phyloP scores from a whole-genome alignment of 2,888 invertebrate genomes.

The Tyria jacobaeae region DNA sequence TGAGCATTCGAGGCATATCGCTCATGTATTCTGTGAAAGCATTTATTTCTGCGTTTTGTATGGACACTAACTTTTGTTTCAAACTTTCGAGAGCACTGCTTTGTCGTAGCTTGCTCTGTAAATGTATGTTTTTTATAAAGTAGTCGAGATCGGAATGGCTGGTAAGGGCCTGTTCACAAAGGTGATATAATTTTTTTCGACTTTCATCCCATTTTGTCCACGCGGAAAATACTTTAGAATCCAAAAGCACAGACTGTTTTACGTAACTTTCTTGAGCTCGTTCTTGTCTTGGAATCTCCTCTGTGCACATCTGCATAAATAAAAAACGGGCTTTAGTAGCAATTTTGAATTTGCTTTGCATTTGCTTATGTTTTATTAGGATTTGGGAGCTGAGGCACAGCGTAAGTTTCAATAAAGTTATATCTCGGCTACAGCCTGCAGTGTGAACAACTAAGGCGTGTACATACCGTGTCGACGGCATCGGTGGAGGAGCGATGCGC shows the following conservation, averaged over 20 bases:
- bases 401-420: not conserved
- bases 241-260: constrained; percentile 67
- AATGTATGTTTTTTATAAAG: constrained; percentile 62
- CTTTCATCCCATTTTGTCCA: constrained; percentile 72
- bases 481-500: constrained; percentile 76
- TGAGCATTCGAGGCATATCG: constrained; percentile 84
- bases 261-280: constrained; percentile 72
- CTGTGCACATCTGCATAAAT: constrained; percentile 68
- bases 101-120: constrained; percentile 70
- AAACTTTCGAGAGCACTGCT: constrained; percentile 75
- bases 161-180: constrained; percentile 62
- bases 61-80: constrained; percentile 64
- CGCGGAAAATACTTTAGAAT: constrained; percentile 64
- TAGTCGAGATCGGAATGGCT: constrained; percentile 66
- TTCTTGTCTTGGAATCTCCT: constrained; percentile 78
- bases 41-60: constrained; percentile 84
- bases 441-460: not conserved
- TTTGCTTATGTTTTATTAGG: not conserved
- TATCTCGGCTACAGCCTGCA: not conserved
- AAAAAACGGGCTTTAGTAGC: constrained; percentile 5
- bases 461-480: constrained; percentile 70
- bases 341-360: not conserved
- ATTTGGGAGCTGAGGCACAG: not conserved
- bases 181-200: constrained; percentile 55
- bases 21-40: constrained; percentile 80